Conservation (phyloP, 2,113 vertebrate genomes). For the human (Homo sapiens) region GRCh38 chr7:52158501-52159000, state of each 20-base stretch:
- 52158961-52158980: too few relatives aligned
- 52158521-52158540: not conserved
- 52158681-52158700: not conserved
- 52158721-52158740: not conserved
- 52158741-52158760: not conserved
- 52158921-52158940: not conserved
- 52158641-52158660: not conserved
- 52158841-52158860: too few relatives aligned
- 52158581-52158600: not conserved
- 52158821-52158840: not conserved
- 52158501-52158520: not conserved
- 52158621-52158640: not conserved
- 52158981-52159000: too few relatives aligned
- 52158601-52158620: not conserved
- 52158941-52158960: too few relatives aligned
- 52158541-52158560: not conserved
- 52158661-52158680: not conserved
- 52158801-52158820: not conserved
- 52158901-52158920: too few relatives aligned
- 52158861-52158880: not conserved
- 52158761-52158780: not conserved
- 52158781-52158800: not conserved
- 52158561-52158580: not conserved
- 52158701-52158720: not conserved
- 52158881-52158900: too few relatives aligned